Conservation (phyloP, 2,113 vertebrate species). For the Gnathonemus echidnorhynchus region DNA sequence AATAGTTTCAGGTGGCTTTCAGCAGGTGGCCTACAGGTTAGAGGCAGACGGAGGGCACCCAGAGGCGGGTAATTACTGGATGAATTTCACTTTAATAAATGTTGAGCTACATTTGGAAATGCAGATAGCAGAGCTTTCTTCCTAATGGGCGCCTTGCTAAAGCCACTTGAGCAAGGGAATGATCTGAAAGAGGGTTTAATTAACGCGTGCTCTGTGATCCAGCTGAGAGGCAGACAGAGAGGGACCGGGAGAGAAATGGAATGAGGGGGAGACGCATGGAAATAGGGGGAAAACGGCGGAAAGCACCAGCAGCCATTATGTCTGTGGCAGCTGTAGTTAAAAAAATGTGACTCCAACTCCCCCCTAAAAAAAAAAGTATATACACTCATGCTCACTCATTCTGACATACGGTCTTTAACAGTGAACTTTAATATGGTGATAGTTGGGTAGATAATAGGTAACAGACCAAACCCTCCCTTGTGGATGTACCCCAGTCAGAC, state of each 20-base stretch:
- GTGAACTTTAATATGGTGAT: not conserved
- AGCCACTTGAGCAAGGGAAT: slow-evolving; percentile 83
- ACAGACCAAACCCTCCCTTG: not conserved
- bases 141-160: slow-evolving; percentile 72
- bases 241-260: slow-evolving; percentile 30
- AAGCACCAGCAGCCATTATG: slow-evolving; percentile 12
- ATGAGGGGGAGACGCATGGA: slow-evolving; percentile 1
- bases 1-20: slow-evolving; percentile 65
- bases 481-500: not conserved
- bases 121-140: slow-evolving; percentile 77
- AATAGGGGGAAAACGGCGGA: not conserved
- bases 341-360: slow-evolving; percentile 1
- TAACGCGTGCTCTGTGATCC: slow-evolving; percentile 79
- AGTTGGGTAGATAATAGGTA: not conserved
- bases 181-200: slow-evolving; percentile 90
- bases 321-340: slow-evolving; percentile 47
- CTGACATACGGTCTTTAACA: slow-evolving; percentile 25
- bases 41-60: slow-evolving; percentile 74
- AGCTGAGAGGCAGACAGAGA: slow-evolving; percentile 26
- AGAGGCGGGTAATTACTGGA: slow-evolving; percentile 82
- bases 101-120: slow-evolving; percentile 90
- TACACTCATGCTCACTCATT: slow-evolving; percentile 25
- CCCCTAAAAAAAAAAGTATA: not conserved
- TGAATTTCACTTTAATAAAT: slow-evolving; percentile 96
- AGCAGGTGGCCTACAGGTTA: slow-evolving; percentile 81